phyloP scores from a whole-genome alignment of 2,888 invertebrate species.

The Nasonovia ribisnigri region DNA sequence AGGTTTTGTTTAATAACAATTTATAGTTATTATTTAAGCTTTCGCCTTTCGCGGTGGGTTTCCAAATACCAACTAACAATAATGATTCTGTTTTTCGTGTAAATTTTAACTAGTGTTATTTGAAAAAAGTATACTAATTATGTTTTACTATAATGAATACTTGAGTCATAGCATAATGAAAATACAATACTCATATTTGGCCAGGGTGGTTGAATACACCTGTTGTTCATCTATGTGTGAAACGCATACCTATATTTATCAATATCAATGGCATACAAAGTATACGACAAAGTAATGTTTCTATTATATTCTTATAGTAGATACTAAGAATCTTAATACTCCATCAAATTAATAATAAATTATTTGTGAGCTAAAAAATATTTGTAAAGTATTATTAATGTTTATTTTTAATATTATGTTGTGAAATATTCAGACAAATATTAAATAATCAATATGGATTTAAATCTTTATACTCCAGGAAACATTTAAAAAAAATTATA shows the following conservation, averaged over 20 bases:
- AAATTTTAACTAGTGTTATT: conserved; percentile 30
- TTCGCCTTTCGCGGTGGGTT: not conserved
- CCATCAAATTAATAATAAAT: not conserved
- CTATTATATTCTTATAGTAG: no score
- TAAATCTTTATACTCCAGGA: not conserved
- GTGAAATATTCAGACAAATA: not conserved
- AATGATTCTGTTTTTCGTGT: not conserved
- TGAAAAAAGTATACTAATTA: conserved; percentile 35
- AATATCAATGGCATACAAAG: not conserved
- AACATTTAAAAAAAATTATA: not conserved
- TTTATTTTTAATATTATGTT: not conserved
- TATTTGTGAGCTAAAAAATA: not conserved
- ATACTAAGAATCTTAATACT: not conserved
- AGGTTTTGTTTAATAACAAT: conserved; percentile 22
- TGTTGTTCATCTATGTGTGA: not conserved
- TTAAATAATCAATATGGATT: not conserved
- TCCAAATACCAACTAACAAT: conserved; percentile 16
- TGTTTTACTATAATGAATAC: conserved; percentile 9
- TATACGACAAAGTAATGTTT: no score
- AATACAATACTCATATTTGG: conserved; percentile 4
- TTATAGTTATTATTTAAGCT: conserved; percentile 12
- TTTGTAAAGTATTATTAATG: not conserved
- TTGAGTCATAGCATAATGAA: conserved; percentile 20
- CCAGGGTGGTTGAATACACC: conserved; percentile 15
- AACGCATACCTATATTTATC: not conserved